Evolutionary conservation across 1,140 invertebrate genomes (phyloP).

Genomic region (Caerostris extrusa): DNA sequence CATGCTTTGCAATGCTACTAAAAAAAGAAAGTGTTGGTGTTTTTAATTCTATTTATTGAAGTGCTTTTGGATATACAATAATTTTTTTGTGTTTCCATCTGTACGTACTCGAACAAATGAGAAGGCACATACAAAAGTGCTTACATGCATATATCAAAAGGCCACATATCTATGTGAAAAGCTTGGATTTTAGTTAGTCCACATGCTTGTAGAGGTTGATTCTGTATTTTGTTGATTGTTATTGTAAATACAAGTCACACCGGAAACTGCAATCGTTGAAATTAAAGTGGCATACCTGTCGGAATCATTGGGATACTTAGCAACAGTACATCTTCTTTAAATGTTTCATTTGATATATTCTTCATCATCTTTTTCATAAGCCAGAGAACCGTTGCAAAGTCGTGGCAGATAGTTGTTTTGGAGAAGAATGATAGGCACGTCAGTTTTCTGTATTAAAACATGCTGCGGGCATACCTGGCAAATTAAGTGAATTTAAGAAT

Average conservation of each 20-base stretch:
- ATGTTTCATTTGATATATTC: neutral
- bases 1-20: no score
- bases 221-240: conserved; percentile 53
- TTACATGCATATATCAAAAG: no score
- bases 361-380: neutral
- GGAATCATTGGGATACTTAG: neutral
- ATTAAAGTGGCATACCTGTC: neutral
- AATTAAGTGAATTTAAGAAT: conserved; percentile 80
- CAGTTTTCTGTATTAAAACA: conserved; percentile 78
- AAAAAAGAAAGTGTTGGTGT: no score
- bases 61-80: no score
- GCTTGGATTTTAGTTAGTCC: neutral
- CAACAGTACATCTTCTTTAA: neutral
- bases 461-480: conserved; percentile 79
- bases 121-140: no score
- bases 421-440: conserved; percentile 77
- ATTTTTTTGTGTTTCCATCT: no score
- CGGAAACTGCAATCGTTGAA: neutral
- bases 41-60: no score
- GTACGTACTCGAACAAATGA: no score
- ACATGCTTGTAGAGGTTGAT: neutral
- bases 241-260: no score
- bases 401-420: neutral
- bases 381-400: neutral
- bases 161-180: neutral